phyloP scores from a whole-genome alignment of 2,888 invertebrate genomes.

The Hypselothyrea guttata region DNA sequence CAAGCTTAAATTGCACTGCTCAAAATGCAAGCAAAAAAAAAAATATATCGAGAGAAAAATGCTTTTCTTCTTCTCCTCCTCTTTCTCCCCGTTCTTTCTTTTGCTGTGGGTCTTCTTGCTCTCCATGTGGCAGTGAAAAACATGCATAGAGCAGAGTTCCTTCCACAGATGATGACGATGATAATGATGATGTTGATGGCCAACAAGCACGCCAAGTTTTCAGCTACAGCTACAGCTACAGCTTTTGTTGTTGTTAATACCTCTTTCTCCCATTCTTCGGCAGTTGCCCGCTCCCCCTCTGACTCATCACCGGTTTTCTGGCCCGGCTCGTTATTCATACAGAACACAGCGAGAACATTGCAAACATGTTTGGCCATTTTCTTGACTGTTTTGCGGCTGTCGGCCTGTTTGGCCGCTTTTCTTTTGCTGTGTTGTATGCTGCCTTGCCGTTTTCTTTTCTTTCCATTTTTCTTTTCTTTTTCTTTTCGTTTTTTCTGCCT shows the following conservation, averaged over 20 bases:
- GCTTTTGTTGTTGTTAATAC: constrained; percentile 42
- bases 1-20: constrained; percentile 58
- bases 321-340: constrained; percentile 38
- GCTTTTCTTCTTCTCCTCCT: constrained; percentile 28
- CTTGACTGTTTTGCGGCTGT: constrained; percentile 38
- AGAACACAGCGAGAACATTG: constrained; percentile 52
- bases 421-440: constrained; percentile 51
- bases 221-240: constrained; percentile 43
- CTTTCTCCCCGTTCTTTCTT: background rate
- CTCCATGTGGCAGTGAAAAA: constrained; percentile 66
- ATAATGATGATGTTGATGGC: constrained; percentile 42
- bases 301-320: background rate
- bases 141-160: constrained; percentile 26
- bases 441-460: constrained; percentile 53
- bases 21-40: background rate
- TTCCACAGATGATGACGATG: constrained; percentile 23
- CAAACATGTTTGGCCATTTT: constrained; percentile 65
- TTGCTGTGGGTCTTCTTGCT: constrained; percentile 7
- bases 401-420: constrained; percentile 71
- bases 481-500: constrained; percentile 26
- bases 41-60: constrained; percentile 36
- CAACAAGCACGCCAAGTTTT: constrained; percentile 71
- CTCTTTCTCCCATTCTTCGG: background rate
- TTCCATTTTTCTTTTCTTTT: constrained; percentile 38
- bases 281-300: background rate